phyloP scores from a whole-genome alignment of 2,113 vertebrate species.

The Poeciliopsis turrubarensis region DNA sequence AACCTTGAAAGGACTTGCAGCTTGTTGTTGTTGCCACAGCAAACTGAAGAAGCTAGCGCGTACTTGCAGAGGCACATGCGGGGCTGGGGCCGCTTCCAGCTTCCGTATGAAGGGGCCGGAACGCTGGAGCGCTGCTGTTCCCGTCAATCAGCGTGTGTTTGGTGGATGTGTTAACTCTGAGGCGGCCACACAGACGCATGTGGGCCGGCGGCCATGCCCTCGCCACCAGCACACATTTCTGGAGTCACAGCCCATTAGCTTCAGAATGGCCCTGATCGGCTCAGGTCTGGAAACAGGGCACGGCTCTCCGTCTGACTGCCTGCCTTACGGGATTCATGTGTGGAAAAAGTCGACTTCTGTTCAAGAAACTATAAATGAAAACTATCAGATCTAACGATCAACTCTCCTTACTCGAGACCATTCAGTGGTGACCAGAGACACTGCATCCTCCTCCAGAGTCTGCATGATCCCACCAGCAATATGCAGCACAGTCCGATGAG shows the following conservation, averaged over 20 bases:
- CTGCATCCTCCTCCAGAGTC: no score
- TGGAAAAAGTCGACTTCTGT: not conserved
- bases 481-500: no score
- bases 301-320: not conserved
- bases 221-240: constrained; percentile 27
- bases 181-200: constrained; percentile 17
- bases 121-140: constrained; percentile 14
- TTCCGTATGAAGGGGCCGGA: constrained; percentile 2
- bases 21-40: constrained; percentile 19
- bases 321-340: not conserved
- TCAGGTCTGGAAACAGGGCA: constrained; percentile 15
- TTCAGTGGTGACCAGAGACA: no score
- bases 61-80: not conserved
- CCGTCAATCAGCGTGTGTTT: constrained; percentile 45
- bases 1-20: constrained; percentile 14
- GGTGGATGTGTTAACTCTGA: constrained; percentile 28
- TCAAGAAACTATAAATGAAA: not conserved
- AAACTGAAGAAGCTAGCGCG: constrained; percentile 8
- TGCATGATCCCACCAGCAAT: no score
- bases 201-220: constrained; percentile 22
- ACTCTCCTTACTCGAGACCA: not conserved
- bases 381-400: not conserved
- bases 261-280: not conserved
- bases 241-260: constrained; percentile 25
- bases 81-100: constrained; percentile 20